phyloP scores from a whole-genome alignment of 1,140 invertebrate genomes.

The Listronotus oregonensis region DNA sequence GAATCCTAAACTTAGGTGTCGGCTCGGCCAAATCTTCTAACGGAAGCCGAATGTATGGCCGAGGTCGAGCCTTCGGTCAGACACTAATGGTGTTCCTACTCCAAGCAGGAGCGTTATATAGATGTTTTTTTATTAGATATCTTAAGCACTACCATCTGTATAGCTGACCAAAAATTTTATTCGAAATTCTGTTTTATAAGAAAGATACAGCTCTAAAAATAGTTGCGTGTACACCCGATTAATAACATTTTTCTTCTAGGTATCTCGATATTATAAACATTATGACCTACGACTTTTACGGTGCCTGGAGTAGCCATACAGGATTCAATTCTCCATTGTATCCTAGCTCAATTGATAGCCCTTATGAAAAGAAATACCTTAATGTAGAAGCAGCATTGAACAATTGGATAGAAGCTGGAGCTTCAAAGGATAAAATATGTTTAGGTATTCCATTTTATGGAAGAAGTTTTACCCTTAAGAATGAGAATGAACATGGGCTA shows the following conservation, averaged over 20 bases:
- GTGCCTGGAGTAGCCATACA: constrained; percentile 63
- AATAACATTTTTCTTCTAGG: too few relatives aligned
- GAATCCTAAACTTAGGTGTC: too few relatives aligned
- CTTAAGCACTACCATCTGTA: too few relatives aligned
- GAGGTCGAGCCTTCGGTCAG: too few relatives aligned
- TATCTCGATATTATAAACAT: constrained; percentile 68
- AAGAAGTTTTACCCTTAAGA: constrained; percentile 62
- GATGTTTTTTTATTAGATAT: constrained; percentile 43
- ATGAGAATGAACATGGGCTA: constrained; percentile 54
- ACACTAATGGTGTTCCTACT: too few relatives aligned
- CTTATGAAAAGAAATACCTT: constrained; percentile 49
- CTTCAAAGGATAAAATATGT: constrained; percentile 63
- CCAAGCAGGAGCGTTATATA: too few relatives aligned
- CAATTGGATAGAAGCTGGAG: constrained; percentile 52
- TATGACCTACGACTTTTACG: constrained; percentile 72
- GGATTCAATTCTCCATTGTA: constrained; percentile 65
- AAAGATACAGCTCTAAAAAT: too few relatives aligned
- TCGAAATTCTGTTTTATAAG: too few relatives aligned
- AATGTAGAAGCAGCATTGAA: constrained; percentile 34
- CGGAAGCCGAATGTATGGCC: too few relatives aligned
- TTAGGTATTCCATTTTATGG: constrained; percentile 69
- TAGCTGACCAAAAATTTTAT: too few relatives aligned
- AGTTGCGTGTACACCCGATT: too few relatives aligned
- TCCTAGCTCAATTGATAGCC: constrained; percentile 52
- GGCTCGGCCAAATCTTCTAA: too few relatives aligned